These are phyloP conservation scores for Diloba caeruleocephala DNA, from an alignment of 2,888 invertebrate species.

Conservation along the genomic window DNA sequence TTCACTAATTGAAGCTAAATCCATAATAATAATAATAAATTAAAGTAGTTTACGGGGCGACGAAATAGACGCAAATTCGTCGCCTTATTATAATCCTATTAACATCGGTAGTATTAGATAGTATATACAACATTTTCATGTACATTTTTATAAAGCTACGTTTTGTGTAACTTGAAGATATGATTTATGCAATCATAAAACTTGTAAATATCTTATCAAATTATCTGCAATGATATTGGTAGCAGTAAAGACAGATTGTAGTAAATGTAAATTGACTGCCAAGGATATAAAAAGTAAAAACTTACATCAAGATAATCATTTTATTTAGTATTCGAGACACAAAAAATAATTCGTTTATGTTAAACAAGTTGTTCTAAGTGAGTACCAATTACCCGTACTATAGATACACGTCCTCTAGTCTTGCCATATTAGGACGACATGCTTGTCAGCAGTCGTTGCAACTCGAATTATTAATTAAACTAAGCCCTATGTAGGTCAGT, in stretches of 20 bases:
- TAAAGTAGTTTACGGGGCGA: no score
- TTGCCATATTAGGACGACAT: constrained; percentile 43
- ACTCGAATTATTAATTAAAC: constrained; percentile 73
- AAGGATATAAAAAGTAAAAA: constrained; percentile 13
- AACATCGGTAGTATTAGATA: no score
- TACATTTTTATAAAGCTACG: neutral
- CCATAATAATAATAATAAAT: no score
- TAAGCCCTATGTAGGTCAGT: constrained; percentile 74
- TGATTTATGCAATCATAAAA: constrained; percentile 5
- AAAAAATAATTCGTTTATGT: constrained; percentile 8
- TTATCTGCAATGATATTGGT: neutral
- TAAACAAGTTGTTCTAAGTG: constrained; percentile 18
- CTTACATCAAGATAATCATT: constrained; percentile 6
- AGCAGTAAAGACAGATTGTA: neutral
- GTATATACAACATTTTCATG: no score
- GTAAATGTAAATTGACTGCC: constrained; percentile 18
- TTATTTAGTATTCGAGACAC: neutral
- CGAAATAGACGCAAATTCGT: no score
- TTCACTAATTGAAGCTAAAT: no score
- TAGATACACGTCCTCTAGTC: constrained; percentile 35
- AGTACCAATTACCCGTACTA: constrained; percentile 40
- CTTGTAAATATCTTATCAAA: constrained; percentile 37
- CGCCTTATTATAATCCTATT: no score
- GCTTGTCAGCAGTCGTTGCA: constrained; percentile 53
- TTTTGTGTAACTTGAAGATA: constrained; percentile 20